Evolutionary conservation across 1,140 invertebrate species (phyloP).

Genomic region (Zaprionus davidi): DNA sequence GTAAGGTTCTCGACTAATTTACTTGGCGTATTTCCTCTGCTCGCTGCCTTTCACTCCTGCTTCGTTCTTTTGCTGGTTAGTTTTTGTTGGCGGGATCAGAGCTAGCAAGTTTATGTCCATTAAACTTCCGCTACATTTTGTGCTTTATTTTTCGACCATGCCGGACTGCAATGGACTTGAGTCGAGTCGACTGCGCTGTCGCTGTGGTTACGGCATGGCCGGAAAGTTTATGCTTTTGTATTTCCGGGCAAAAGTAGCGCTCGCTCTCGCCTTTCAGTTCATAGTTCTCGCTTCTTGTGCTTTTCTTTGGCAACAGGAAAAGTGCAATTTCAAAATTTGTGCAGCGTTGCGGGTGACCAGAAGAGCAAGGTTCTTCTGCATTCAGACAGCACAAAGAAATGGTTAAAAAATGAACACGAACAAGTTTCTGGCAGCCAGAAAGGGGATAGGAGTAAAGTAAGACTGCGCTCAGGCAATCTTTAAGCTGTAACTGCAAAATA

Average conservation of each 20-base stretch:
- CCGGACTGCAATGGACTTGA: slow-evolving; percentile 1
- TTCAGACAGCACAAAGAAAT: slow-evolving; percentile 46
- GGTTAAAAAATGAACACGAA: slow-evolving; percentile 64
- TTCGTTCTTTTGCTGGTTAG: not conserved
- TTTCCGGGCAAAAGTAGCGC: slow-evolving; percentile 64
- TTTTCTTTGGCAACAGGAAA: slow-evolving; percentile 59
- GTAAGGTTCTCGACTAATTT: slow-evolving; percentile 62
- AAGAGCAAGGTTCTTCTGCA: slow-evolving; percentile 28
- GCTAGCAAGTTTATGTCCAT: slow-evolving; percentile 77
- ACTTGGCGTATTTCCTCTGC: slow-evolving; percentile 60
- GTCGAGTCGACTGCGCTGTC: slow-evolving; percentile 12
- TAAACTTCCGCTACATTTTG: slow-evolving; percentile 78
- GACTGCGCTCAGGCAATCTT: slow-evolving; percentile 49
- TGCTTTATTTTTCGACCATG: slow-evolving; percentile 62
- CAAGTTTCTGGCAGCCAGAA: slow-evolving; percentile 61
- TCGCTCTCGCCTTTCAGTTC: slow-evolving; percentile 42
- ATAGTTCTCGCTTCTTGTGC: slow-evolving; percentile 13
- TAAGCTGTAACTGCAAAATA: slow-evolving; percentile 32
- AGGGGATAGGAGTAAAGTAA: slow-evolving; percentile 1
- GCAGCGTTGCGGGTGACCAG: slow-evolving; percentile 36
- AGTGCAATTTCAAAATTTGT: slow-evolving; percentile 78
- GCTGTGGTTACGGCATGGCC: slow-evolving; percentile 60
- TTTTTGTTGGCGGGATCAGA: slow-evolving; percentile 25
- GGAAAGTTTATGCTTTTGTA: slow-evolving; percentile 82
- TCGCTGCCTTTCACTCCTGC: not conserved